Evolutionary conservation across 2,888 invertebrate genomes (phyloP).

Genomic region (Netelia virgata): DNA sequence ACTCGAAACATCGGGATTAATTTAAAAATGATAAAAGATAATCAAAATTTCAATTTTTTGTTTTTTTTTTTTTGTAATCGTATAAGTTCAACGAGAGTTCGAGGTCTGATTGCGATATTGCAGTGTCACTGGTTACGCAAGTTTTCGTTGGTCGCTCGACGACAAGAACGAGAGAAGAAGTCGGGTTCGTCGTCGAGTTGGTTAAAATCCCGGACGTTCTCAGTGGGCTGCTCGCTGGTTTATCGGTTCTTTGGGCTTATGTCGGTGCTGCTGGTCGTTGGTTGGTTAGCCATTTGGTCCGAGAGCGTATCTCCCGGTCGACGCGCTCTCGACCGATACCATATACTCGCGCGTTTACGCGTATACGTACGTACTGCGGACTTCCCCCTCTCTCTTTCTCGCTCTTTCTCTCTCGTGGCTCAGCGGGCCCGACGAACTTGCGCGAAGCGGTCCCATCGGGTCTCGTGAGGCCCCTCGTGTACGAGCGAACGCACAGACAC

Average conservation of each 20-base stretch:
- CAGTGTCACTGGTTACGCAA: constrained; percentile 74
- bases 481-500: constrained; percentile 42
- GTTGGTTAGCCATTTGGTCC: constrained; percentile 71
- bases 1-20: no score
- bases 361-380: background rate
- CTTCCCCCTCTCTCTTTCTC: constrained; percentile 29
- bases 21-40: no score
- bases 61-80: background rate
- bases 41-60: no score
- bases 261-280: constrained; percentile 54
- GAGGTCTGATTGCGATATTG: constrained; percentile 49
- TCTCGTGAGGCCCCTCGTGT: constrained; percentile 48
- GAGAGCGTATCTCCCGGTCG: constrained; percentile 66
- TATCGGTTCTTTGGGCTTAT: constrained; percentile 48
- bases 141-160: constrained; percentile 70
- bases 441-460: constrained; percentile 52
- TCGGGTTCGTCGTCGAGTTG: constrained; percentile 59
- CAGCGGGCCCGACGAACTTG: constrained; percentile 47
- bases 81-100: constrained; percentile 46
- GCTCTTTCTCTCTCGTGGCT: constrained; percentile 16
- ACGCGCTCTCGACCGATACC: constrained; percentile 61
- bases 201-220: constrained; percentile 48
- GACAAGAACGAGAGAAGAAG: constrained; percentile 44
- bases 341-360: constrained; percentile 35
- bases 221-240: constrained; percentile 37